Conservation (phyloP, 2,113 vertebrate species). For the Nannospalax galili region DNA sequence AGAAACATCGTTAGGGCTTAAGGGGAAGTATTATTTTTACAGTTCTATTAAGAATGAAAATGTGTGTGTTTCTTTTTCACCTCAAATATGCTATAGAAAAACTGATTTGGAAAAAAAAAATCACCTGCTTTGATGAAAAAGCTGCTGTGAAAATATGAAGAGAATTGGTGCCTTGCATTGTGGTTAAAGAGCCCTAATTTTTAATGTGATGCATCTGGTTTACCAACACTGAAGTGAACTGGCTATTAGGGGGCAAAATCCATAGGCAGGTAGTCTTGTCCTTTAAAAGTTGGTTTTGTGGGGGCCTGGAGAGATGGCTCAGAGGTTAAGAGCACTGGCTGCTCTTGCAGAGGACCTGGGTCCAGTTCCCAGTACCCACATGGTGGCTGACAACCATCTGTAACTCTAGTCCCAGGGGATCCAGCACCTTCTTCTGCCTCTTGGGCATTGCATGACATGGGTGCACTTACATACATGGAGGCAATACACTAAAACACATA, state of each 20-base stretch:
- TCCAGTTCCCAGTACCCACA: too few species aligned
- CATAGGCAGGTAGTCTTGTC: background rate
- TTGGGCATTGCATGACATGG: too few species aligned
- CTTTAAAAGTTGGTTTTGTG: conserved; percentile 5
- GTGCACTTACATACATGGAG: too few species aligned
- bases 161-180: background rate
- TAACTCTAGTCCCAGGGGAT: too few species aligned
- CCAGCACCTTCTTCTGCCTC: too few species aligned
- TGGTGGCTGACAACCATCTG: too few species aligned
- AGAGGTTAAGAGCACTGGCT: too few species aligned
- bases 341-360: too few species aligned
- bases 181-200: too few species aligned
- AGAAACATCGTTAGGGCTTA: background rate
- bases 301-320: too few species aligned
- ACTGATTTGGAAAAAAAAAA: background rate
- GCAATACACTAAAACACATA: too few species aligned
- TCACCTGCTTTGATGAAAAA: background rate
- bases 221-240: background rate
- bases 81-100: conserved; percentile 36
- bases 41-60: background rate
- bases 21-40: background rate
- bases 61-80: background rate
- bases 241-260: background rate
- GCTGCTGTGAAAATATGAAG: background rate
- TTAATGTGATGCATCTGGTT: background rate